Conservation (phyloP, 1,140 invertebrate species). For the Drepana arcuata region DNA sequence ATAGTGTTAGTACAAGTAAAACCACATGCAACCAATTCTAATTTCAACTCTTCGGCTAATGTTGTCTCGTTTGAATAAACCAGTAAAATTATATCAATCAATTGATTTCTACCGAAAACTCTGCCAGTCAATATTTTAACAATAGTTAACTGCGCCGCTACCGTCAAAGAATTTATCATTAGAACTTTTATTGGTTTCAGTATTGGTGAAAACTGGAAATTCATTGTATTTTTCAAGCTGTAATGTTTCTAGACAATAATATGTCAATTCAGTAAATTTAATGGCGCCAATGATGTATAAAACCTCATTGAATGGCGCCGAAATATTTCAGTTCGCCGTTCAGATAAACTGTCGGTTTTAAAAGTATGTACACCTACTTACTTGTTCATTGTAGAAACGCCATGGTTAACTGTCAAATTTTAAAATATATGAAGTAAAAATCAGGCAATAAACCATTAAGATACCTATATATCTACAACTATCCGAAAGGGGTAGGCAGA, state of each 20-base stretch:
- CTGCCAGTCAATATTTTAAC: slow-evolving; percentile 42
- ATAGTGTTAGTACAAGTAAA: slow-evolving; percentile 41
- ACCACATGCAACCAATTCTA: slow-evolving; percentile 37
- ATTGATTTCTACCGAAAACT: slow-evolving; percentile 36
- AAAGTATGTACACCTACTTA: not conserved
- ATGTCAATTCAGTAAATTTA: not conserved
- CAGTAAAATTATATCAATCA: slow-evolving; percentile 40
- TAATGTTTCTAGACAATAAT: too few relatives aligned
- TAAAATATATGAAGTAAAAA: not conserved
- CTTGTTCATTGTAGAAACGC: not conserved
- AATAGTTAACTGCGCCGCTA: slow-evolving; percentile 29
- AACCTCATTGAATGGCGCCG: not conserved
- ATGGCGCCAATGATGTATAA: slow-evolving; percentile 1
- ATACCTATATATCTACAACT: too few relatives aligned
- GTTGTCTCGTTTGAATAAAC: slow-evolving; percentile 41
- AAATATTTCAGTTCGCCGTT: not conserved
- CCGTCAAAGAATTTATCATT: slow-evolving; percentile 40
- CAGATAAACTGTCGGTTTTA: not conserved
- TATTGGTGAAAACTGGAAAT: slow-evolving; percentile 30
- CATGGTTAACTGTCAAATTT: not conserved
- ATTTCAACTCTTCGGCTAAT: slow-evolving; percentile 29
- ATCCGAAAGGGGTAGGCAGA: too few relatives aligned
- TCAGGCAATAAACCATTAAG: too few relatives aligned
- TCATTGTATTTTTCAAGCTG: too few relatives aligned
- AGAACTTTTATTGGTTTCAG: slow-evolving; percentile 35